Evolutionary conservation across 2,113 vertebrate species (phyloP), one percentile per base, ranked within the genome.

Genomic region (Leptocoma aspasia): DNA sequence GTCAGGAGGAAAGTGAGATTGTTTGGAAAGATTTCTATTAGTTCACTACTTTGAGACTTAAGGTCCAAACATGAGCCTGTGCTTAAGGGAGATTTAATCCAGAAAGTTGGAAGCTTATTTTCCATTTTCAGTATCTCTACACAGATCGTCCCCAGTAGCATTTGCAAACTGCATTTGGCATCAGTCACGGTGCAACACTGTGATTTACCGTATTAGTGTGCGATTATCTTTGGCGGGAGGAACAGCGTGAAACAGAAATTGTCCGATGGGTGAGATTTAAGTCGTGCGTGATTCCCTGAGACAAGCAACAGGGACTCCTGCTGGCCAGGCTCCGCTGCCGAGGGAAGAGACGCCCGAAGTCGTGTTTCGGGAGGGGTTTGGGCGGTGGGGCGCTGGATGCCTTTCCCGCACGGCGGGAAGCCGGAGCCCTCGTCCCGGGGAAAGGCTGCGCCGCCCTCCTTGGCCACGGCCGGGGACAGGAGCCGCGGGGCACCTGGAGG

Each of bases 251-350:
- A 73, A 59, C 27, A 30, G 52, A 50, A 84, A 69, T 28, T 4
- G 24, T 80, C 76, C 42, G 24, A 33, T 15, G 65, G 1, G 11
- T 35, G 86, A 57, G 44, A 81, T 53, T 45, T 5, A 22, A 57
- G 49, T 1, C 14, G 44, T n/a, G 49, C 6, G 30, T 23, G 86
- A 37, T 61, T 96, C 86, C 47, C 84, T 94, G 69, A 83, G 76
- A 78, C 76, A 90, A 61, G 92, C 96, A 97, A 96, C 72, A 95
- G 96, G 90, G 95, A 96, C 96, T 96, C 96, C 94, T 95, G 94
- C 96, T 96, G 94, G 96, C 85, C 93, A 0, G 44, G 68, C 64
- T 86, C 71, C 0, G 79, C 81, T 30, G 79, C 82, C 2, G 18
- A 60, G 69, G 52, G 54, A 70, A 52, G 30, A 50, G 42, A 5